These are phyloP conservation scores for Ganaspis brasiliensis DNA, from an alignment of 2,888 invertebrate genomes.

Conservation along the genomic window DNA sequence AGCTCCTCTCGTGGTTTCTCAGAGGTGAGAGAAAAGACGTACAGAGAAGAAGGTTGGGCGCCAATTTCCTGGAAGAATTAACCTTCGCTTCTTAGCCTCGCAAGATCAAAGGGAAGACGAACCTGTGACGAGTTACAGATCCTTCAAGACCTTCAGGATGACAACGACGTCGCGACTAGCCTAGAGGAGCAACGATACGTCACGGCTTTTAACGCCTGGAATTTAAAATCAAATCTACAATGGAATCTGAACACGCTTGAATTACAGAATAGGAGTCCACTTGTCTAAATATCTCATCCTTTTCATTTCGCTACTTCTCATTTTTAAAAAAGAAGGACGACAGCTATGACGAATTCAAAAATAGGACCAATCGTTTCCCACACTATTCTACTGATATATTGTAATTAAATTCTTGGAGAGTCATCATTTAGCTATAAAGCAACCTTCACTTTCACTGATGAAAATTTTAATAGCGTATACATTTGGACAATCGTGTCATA, in stretches of 20 bases:
- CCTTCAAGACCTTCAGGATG: conserved; percentile 47
- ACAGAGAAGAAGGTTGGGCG: conserved; percentile 60
- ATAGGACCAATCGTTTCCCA: conserved; percentile 19
- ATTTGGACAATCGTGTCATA: neutral
- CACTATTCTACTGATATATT: conserved; percentile 15
- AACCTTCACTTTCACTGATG: conserved; percentile 18
- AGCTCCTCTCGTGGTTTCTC: conserved; percentile 56
- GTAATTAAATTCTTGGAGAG: conserved; percentile 27
- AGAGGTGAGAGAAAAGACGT: conserved; percentile 59
- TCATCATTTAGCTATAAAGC: conserved; percentile 7
- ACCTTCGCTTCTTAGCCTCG: conserved; percentile 60
- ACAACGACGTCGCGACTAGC: conserved; percentile 54
- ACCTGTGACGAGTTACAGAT: conserved; percentile 55
- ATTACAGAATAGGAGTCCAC: conserved; percentile 1
- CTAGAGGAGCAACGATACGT: conserved; percentile 54
- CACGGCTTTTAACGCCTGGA: conserved; percentile 48
- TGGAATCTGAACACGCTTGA: neutral
- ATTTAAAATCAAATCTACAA: conserved; percentile 13
- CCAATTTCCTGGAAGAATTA: conserved; percentile 63
- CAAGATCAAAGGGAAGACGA: conserved; percentile 60
- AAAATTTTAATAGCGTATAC: conserved; percentile 19
- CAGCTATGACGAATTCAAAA: conserved; percentile 21
- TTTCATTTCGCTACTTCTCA: no score
- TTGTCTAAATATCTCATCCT: no score
- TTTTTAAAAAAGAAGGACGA: neutral